A percentile compares a stretch with the other conserved stretches of the same genome.
Evolutionary conservation across 2,113 vertebrate species (phyloP).

Genomic region (Conger conger): DNA sequence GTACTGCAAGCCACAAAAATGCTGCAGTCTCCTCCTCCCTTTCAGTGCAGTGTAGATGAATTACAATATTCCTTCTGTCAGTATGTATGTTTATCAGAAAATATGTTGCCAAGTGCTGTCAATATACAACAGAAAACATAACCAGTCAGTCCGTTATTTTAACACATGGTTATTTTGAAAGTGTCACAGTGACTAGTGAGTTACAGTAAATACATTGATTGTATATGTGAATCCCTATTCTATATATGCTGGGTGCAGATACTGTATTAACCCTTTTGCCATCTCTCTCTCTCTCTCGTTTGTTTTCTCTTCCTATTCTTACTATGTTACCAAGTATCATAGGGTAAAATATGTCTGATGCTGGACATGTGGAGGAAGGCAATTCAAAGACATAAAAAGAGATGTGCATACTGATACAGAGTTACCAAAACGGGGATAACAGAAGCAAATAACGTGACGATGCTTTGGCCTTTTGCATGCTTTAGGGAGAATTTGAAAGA

Average conservation of each 20-base stretch:
- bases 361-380: not conserved
- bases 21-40: conserved; percentile 65
- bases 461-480: not conserved
- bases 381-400: not conserved
- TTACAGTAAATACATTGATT: not conserved
- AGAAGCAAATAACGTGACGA: not conserved
- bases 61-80: not conserved
- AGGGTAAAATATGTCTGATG: not conserved
- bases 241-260: not conserved
- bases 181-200: not conserved
- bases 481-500: not conserved
- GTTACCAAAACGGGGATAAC: not conserved
- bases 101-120: not conserved
- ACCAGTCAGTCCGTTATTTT: not conserved
- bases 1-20: conserved; percentile 59
- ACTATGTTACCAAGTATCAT: not conserved
- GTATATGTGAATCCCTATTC: not conserved
- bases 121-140: not conserved
- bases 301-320: too few relatives aligned
- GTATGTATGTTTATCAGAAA: conserved; percentile 10
- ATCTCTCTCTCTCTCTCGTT: not conserved
- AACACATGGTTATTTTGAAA: not conserved
- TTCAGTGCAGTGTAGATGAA: conserved; percentile 55
- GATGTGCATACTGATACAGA: not conserved
- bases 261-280: not conserved